Percentiles rank a stretch among this genome's conserved stretches.
phyloP scores from a whole-genome alignment of 2,888 invertebrate species.

The Aspidapion aeneum region DNA sequence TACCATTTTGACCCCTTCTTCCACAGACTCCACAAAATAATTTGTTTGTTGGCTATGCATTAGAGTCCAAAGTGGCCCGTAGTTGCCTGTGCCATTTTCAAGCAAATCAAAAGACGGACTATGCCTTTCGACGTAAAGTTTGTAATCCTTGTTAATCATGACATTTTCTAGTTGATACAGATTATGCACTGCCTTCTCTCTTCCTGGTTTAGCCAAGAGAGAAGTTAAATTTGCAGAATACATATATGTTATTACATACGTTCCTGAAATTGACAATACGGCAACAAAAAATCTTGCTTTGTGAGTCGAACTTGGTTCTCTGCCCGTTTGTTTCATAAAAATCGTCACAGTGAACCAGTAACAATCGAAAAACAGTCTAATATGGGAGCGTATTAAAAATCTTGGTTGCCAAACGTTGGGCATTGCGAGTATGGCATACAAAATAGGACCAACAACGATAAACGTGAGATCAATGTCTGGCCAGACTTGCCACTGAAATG shows the following conservation, averaged over 20 bases:
- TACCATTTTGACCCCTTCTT: constrained; percentile 65
- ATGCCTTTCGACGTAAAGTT: no score
- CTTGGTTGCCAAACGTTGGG: constrained; percentile 56
- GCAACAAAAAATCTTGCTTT: no score
- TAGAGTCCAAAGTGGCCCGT: constrained; percentile 63
- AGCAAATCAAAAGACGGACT: no score
- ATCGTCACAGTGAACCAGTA: constrained; percentile 71
- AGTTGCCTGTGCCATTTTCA: constrained; percentile 66
- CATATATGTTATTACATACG: no score
- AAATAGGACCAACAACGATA: constrained; percentile 63
- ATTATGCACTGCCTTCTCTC: no score
- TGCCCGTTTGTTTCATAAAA: constrained; percentile 68
- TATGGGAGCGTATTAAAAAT: constrained; percentile 41
- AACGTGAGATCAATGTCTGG: constrained; percentile 64
- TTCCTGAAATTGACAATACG: no score
- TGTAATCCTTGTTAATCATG: no score
- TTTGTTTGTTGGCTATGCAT: constrained; percentile 53
- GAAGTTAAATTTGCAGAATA: no score
- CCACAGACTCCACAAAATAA: constrained; percentile 66
- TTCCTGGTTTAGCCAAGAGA: no score
- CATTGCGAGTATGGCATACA: constrained; percentile 64
- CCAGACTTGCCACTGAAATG: no score
- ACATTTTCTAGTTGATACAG: no score
- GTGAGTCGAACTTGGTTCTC: no score
- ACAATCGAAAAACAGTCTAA: constrained; percentile 55